Evolutionary conservation across 2,113 vertebrate genomes (phyloP), one percentile per base, ranked within the genome.

Genomic region (Platichthys stellatus): DNA sequence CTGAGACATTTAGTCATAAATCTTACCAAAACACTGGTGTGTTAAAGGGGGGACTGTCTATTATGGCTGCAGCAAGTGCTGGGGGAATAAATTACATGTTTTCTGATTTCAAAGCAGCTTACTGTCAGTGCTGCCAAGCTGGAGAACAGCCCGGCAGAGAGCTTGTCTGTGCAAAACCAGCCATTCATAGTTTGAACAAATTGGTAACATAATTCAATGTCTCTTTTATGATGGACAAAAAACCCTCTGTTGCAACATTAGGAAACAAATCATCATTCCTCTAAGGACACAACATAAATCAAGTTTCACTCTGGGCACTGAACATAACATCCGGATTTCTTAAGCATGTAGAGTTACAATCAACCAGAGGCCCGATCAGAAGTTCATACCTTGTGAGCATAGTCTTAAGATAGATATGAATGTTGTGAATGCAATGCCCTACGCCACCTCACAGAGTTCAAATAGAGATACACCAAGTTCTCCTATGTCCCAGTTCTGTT

Each of bases 91-190:
- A 86, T 82, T 70, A 85, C 80, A 86, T 88, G 77, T 87, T 89
- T 84, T 89, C 72, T 79, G 72, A 82, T 90, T 87, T 90, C 74
- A 89, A 86, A 88, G 87, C 80, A 72, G 86, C 76, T 87, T 84
- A 87, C 71, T 78, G 80, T 82, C 74, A 20, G 47, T 23, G 64
- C 65, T 84, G 82, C 88, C 83, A 89, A 82, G 67, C 69, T 86
- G 85, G 87, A 85, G 31, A 49, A 56, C 21, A 49, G 86, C 86
- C 89, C 88, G 28, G 2, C 56, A 61, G 63, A 40, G 65, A 84
- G 77, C 77, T 79, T 12, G 62, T 56, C 65, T 45, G 54, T 78
- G 72, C 61, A 76, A 72, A 81, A 82, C 65, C 81, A 31, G 71
- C 76, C 74, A 87, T 90, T 90, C 86, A 88, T 87, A 69, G 63